Evolutionary conservation across 2,113 vertebrate genomes (phyloP).

Genomic region (Morone chrysops): DNA sequence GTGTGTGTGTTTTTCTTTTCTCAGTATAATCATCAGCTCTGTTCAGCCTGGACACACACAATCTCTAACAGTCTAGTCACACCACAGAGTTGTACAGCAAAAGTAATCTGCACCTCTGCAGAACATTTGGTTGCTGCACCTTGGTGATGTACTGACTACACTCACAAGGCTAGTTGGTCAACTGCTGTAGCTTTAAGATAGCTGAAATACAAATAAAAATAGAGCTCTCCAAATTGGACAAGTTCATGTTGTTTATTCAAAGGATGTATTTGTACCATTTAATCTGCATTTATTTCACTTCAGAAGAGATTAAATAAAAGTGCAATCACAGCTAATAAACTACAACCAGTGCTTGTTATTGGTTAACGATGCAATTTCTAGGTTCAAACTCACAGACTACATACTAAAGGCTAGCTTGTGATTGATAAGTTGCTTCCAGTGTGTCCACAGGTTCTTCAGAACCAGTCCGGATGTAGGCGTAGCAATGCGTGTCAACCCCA

Average conservation of each 20-base stretch:
- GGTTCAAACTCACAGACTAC: no score
- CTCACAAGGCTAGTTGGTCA: no score
- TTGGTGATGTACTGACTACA: neutral
- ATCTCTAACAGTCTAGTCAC: neutral
- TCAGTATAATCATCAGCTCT: neutral
- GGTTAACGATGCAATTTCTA: neutral
- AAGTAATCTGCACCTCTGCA: neutral
- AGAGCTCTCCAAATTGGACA: no score
- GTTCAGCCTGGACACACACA: neutral
- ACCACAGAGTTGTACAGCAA: neutral
- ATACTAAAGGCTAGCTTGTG: no score
- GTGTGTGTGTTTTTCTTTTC: neutral
- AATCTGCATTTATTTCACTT: no score
- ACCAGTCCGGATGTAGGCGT: no score
- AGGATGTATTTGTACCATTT: neutral
- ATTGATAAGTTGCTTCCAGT: no score
- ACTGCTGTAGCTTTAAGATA: no score
- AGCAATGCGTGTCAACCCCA: no score
- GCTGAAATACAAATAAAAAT: no score
- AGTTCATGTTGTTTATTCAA: neutral
- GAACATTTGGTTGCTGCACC: neutral
- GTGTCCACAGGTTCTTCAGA: no score
- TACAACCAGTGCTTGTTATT: no score
- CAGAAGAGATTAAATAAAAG: neutral
- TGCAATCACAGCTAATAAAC: neutral